phyloP scores from a whole-genome alignment of 2,113 vertebrate genomes.

The Gulo gulo region DNA sequence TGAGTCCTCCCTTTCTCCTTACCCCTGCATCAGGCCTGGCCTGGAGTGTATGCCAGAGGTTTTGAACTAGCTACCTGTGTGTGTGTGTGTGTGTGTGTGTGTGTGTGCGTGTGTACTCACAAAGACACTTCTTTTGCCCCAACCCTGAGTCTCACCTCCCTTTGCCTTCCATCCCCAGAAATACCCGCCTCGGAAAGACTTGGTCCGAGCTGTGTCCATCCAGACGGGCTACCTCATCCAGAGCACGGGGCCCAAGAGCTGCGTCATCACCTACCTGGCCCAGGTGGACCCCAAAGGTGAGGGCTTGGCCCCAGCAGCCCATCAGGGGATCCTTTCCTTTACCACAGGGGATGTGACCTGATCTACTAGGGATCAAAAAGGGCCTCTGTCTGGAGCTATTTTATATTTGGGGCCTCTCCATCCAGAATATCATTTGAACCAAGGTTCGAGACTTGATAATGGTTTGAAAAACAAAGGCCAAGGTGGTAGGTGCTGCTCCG shows the following conservation, averaged over 20 bases:
- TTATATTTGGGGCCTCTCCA: not conserved
- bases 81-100: not conserved
- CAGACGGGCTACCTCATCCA: slow-evolving; percentile 96
- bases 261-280: slow-evolving; percentile 93
- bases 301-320: slow-evolving; percentile 27
- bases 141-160: slow-evolving; percentile 9
- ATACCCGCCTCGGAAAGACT: slow-evolving; percentile 94
- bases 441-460: not conserved
- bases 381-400: not conserved
- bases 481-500: not conserved
- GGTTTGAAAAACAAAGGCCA: slow-evolving; percentile 24
- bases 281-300: slow-evolving; percentile 97
- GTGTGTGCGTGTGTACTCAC: not conserved
- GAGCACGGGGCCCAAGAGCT: slow-evolving; percentile 88
- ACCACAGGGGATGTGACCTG: not conserved
- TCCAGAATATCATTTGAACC: slow-evolving; percentile 8
- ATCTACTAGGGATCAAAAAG: not conserved
- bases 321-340: not conserved
- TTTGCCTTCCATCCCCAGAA: slow-evolving; percentile 85
- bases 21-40: not conserved
- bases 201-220: slow-evolving; percentile 94
- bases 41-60: not conserved
- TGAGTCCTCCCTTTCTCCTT: not conserved
- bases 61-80: not conserved
- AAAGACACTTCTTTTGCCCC: not conserved